Percentiles rank a stretch among this genome's conserved stretches.
These are phyloP conservation scores for Cryptoprocta ferox DNA, from an alignment of 2,797 vertebrate genomes.

Conservation along the genomic window DNA sequence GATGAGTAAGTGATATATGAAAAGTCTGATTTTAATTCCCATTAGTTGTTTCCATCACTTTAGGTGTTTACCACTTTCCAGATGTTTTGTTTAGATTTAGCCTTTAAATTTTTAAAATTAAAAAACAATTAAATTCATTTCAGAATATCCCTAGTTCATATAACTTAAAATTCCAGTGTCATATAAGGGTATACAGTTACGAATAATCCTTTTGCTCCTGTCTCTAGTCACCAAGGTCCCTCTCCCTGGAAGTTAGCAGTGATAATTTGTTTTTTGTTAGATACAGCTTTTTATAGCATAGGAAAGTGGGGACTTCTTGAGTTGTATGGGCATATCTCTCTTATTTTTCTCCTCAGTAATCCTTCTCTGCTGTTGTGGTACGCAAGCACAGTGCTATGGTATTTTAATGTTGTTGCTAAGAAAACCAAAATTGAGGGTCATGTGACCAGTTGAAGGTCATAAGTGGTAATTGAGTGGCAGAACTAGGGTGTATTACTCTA, in stretches of 20 bases:
- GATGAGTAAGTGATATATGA: slow-evolving; percentile 88
- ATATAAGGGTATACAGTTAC: neutral
- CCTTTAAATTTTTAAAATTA: neutral
- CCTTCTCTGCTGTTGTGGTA: neutral
- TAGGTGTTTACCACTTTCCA: slow-evolving; percentile 35
- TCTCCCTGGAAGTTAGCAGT: neutral
- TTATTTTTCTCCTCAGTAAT: neutral
- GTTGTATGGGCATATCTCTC: neutral
- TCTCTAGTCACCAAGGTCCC: neutral
- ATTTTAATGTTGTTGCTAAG: neutral
- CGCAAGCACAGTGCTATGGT: neutral
- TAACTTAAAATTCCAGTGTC: neutral
- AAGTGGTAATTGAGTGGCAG: neutral
- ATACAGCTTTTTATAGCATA: neutral
- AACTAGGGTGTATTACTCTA: neutral
- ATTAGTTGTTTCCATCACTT: neutral
- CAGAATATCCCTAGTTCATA: neutral
- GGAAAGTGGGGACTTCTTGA: neutral
- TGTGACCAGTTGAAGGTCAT: neutral
- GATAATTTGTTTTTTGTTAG: neutral
- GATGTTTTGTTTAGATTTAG: slow-evolving; percentile 42
- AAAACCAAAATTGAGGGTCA: neutral
- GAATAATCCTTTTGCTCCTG: neutral
- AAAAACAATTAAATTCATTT: neutral
- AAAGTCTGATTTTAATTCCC: neutral